Evolutionary conservation across 1,140 invertebrate species (phyloP), one percentile per base, ranked within the genome.

Genomic region (Cephus cinctus): DNA sequence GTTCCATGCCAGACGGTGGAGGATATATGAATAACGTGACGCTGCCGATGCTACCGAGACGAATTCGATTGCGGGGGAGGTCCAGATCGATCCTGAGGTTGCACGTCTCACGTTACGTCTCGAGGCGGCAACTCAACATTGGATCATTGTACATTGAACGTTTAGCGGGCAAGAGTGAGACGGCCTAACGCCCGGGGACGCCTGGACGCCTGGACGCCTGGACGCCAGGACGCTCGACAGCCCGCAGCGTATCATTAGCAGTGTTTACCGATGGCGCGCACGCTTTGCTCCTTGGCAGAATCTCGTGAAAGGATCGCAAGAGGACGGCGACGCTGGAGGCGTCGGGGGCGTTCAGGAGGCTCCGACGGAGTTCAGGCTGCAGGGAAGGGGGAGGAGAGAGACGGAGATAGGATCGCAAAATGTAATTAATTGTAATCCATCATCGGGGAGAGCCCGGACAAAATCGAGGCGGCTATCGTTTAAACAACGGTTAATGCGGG

Each of bases 1-100:
- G 52, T 55, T 64, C 47, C 55, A 53, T 56, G 50, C 45, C 23
- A 52, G 51, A 52, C 47, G 51, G 52, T 54, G 42, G n/a, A n/a
- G n/a, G n/a, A n/a, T n/a, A n/a, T n/a, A n/a, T n/a, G n/a, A n/a
- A n/a, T n/a, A n/a, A n/a, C n/a, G n/a, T n/a, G n/a, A n/a, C n/a
- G n/a, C n/a, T n/a, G n/a, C n/a, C n/a, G n/a, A n/a, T n/a, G n/a
- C n/a, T n/a, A n/a, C n/a, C n/a, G n/a, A n/a, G n/a, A n/a, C n/a
- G n/a, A n/a, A n/a, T n/a, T n/a, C n/a, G n/a, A n/a, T n/a, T n/a
- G n/a, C n/a, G n/a, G n/a, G n/a, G n/a, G n/a, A n/a, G n/a, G n/a
- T n/a, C n/a, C n/a, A n/a, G n/a, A n/a, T n/a, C n/a, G n/a, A n/a
- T n/a, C n/a, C n/a, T n/a, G n/a, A n/a, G n/a, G n/a, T n/a, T n/a